Evolutionary conservation across 2,888 invertebrate species (phyloP).

Genomic region (Caenorhabditis sulstoni): DNA sequence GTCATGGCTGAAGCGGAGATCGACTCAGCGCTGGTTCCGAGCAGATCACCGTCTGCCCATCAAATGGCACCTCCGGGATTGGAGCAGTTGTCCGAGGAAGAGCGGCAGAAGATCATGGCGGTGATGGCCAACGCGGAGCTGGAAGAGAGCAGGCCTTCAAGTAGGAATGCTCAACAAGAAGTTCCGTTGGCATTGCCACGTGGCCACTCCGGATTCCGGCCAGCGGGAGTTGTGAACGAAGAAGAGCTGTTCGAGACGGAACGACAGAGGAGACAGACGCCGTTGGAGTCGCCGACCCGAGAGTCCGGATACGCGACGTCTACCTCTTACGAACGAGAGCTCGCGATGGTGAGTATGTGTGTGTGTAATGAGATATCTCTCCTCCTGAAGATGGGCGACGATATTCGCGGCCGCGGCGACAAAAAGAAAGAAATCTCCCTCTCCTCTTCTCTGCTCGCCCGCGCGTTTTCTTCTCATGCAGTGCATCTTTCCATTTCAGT

Average conservation of each 20-base stretch:
- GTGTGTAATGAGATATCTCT: constrained; percentile 36
- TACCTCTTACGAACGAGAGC: constrained; percentile 67
- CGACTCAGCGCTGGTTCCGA: constrained; percentile 35
- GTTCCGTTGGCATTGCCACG: constrained; percentile 20
- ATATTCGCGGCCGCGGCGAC: neutral
- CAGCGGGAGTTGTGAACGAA: constrained; percentile 39
- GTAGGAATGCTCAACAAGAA: neutral
- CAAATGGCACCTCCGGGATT: constrained; percentile 64
- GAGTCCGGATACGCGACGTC: constrained; percentile 74
- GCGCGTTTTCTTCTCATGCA: constrained; percentile 10
- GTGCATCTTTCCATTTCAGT: constrained; percentile 41
- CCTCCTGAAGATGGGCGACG: neutral
- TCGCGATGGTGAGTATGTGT: constrained; percentile 47
- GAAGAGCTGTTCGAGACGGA: constrained; percentile 37
- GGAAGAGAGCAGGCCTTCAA: constrained; percentile 37
- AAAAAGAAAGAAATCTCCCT: constrained; percentile 21
- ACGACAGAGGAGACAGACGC: constrained; percentile 15
- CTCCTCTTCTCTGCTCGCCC: constrained; percentile 5
- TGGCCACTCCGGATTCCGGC: constrained; percentile 45
- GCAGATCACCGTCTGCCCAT: constrained; percentile 31
- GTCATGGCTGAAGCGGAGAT: constrained; percentile 85
- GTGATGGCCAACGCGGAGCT: constrained; percentile 85
- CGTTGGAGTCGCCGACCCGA: constrained; percentile 57
- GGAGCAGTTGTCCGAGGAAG: constrained; percentile 83
- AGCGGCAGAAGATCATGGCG: constrained; percentile 84